Conservation (phyloP, 1,140 invertebrate species). For the Nixonia krombeini region DNA sequence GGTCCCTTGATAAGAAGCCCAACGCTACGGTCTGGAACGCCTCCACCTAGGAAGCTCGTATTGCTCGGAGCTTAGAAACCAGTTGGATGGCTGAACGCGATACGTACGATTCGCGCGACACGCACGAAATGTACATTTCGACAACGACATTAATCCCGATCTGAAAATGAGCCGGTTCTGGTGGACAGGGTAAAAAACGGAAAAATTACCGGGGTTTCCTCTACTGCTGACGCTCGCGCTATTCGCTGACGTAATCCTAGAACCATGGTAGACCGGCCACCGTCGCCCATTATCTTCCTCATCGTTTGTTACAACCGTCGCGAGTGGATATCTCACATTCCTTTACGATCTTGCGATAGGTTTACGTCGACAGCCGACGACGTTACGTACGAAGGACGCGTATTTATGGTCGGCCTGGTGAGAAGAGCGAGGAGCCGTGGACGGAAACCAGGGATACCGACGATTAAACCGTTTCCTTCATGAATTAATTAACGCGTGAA, state of each 20-base stretch:
- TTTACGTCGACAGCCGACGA: conserved; percentile 39
- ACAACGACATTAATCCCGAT: conserved; percentile 6
- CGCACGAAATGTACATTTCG: conserved; percentile 26
- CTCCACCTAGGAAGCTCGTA: conserved; percentile 20
- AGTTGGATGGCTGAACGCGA: conserved; percentile 12
- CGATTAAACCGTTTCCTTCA: conserved; percentile 26
- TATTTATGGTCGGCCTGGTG: conserved; percentile 20
- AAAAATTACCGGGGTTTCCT: no score
- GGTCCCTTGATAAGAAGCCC: conserved; percentile 48
- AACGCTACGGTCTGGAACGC: conserved; percentile 27
- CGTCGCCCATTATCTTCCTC: conserved; percentile 53
- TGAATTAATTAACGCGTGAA: conserved; percentile 37
- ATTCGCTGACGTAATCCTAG: conserved; percentile 24
- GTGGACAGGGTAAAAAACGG: not conserved
- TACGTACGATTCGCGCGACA: conserved; percentile 10
- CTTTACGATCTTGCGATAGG: conserved; percentile 44
- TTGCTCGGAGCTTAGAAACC: conserved; percentile 19
- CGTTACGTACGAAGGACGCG: conserved; percentile 40
- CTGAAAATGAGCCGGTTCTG: not conserved
- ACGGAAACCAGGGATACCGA: conserved; percentile 30
- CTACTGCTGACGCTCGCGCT: no score
- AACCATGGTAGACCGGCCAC: no score
- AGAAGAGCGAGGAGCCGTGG: conserved; percentile 30
- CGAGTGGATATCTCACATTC: conserved; percentile 45
- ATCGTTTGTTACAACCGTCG: conserved; percentile 52